A percentile compares a stretch with the other conserved stretches of the same genome.
Conservation (phyloP, 2,113 vertebrate species). For the Catharus minimus region DNA sequence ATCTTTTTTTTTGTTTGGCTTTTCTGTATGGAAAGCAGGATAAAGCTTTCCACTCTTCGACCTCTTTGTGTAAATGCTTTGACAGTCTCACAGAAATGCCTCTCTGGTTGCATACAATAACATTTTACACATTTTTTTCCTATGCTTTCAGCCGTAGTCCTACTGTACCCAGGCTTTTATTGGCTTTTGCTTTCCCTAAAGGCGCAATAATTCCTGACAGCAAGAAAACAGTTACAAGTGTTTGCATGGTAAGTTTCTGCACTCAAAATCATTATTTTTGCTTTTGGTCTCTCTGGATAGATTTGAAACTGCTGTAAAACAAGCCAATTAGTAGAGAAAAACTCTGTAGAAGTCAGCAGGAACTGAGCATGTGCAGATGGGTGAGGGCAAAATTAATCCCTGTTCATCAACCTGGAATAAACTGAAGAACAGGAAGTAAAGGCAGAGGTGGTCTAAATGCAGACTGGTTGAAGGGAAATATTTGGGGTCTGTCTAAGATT, state of each 20-base stretch:
- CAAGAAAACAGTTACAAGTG: not conserved
- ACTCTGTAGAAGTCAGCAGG: not conserved
- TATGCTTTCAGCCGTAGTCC: not conserved
- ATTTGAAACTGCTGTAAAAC: not conserved
- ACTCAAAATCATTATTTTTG: not conserved
- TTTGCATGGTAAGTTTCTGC: constrained; percentile 14
- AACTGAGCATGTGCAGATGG: not conserved
- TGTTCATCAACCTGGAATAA: not conserved
- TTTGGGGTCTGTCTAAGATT: not conserved
- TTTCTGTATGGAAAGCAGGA: not conserved
- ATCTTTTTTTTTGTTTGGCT: not conserved
- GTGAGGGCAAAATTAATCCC: not conserved
- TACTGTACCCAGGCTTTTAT: not conserved
- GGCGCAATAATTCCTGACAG: not conserved
- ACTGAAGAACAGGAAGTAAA: not conserved
- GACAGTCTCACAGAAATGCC: not conserved
- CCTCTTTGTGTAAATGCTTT: not conserved
- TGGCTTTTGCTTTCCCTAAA: constrained; percentile 14
- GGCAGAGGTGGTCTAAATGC: not conserved
- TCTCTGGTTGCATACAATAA: not conserved
- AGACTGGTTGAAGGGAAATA: not conserved
- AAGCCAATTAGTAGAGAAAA: not conserved
- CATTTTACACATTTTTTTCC: not conserved
- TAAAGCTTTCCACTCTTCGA: not conserved
- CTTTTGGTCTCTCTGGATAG: not conserved